Base-by-base conservation (phyloP, 2,888 invertebrate species). In the Meiosimyza decipiens region DNA sequence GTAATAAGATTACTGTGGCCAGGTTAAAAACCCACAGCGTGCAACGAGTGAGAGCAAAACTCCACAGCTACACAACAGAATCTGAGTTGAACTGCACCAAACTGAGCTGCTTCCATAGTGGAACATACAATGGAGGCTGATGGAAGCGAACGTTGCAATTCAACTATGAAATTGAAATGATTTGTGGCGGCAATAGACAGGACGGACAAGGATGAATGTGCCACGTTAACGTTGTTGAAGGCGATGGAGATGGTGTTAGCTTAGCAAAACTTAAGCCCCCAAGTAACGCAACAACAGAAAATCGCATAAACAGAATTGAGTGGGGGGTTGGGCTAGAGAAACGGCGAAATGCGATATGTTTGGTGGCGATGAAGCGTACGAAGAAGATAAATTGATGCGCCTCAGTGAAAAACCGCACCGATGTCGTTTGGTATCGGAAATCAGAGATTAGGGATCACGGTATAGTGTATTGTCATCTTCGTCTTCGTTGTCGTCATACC, bases 1-100 rank as follows among this genome's bases (percentile, higher is more conserved):
- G 82, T 85, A 86, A 87, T 87, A 86, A 85, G 86, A 87, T 86
- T 87, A 87, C 85, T 85, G 86, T 80, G 83, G 85, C 80, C 81
- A 81, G 82, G 78, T 70, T 62, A 54, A 63, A 33, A 62, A 18
- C 54, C 70, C 18, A 54, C 70, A 63, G 16, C 67, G 47, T 13
- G 22, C 22, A 22, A 49, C 57, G 18, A 22, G 11, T n/a, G 22
- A 22, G 28, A 60, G n/a, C 59, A 12, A 33, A 28, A 22, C 59
- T 18, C 13, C 59, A 13, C 9, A 16, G 57, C n/a, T 11, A 1
- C 18, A 55, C 18, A 18, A 55, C 54, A 18, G 22, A 18, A 22
- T 22, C 22, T 55, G 18, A 16, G 18, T 18, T 18, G 28, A 57
- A 18, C 28, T n/a, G n/a, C 16, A 64, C 50, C 12, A 12, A 51